Evolutionary conservation across 2,888 invertebrate genomes (phyloP).

Genomic region (Aricia artaxerxes): DNA sequence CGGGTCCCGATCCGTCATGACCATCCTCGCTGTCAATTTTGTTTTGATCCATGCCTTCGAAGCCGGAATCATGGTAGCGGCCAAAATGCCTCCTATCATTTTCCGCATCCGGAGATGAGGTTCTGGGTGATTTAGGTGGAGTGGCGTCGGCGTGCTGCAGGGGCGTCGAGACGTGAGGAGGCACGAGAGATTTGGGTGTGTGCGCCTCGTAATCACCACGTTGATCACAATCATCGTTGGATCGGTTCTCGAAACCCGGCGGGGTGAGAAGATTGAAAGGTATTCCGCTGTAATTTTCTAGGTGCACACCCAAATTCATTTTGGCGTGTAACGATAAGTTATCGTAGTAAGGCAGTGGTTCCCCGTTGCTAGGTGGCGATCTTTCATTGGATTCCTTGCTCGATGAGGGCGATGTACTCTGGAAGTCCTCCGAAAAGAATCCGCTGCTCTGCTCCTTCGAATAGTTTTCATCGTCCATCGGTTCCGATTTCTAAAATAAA

Average conservation of each 20-base stretch:
- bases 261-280: conserved; percentile 83
- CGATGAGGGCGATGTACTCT: conserved; percentile 81
- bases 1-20: conserved; percentile 71
- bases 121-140: conserved; percentile 72
- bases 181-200: conserved; percentile 60
- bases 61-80: conserved; percentile 76
- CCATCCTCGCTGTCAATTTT: conserved; percentile 67
- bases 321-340: conserved; percentile 67
- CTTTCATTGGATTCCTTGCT: conserved; percentile 75
- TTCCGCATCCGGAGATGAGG: conserved; percentile 60
- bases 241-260: conserved; percentile 75
- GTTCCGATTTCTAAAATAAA: conserved; percentile 81
- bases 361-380: conserved; percentile 73
- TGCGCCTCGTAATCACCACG: conserved; percentile 64
- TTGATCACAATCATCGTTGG: conserved; percentile 58
- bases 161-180: conserved; percentile 65
- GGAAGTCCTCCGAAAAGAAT: conserved; percentile 82
- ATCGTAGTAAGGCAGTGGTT: conserved; percentile 67
- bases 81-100: conserved; percentile 62
- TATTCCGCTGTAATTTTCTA: conserved; percentile 66
- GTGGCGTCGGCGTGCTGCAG: conserved; percentile 65
- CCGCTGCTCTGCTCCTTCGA: conserved; percentile 81
- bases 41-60: conserved; percentile 62
- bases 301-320: conserved; percentile 69
- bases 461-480: conserved; percentile 67